Base-by-base conservation (phyloP, 2,888 invertebrate species). In the Hoplodrina blanda region DNA sequence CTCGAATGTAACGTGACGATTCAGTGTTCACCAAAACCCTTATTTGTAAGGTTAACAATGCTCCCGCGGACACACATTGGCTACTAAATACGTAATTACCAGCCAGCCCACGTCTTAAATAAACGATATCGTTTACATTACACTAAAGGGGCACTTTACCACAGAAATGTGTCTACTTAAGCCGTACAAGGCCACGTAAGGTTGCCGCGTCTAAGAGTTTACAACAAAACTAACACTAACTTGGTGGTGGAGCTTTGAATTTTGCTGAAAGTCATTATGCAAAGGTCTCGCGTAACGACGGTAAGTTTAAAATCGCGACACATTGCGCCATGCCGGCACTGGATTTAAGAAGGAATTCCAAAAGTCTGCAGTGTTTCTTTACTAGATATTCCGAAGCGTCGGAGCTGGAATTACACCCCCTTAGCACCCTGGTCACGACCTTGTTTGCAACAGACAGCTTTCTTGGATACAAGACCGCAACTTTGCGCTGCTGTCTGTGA, bases 231-330 rank as follows among this genome's bases (percentile, higher is more conserved):
- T 71, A 73, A 69, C 69, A 61, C 53, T 37, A 72, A 76, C 56
- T 75, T 30, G 53, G 54, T n/a, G 61, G 55, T 17, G 64, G 49
- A 77, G 77, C 80, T 81, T 78, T 69, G 82, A 82, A 85, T 85
- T 85, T 84, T 77, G 72, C 69, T 61, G 77, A 69, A 71, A 82
- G 82, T 84, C 81, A 85, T 89, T 88, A 89, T 87, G 87, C 85
- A 85, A 86, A 85, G 83, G 82, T 78, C 69, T 78, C 71, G 77
- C 76, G 73, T 78, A 84, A 82, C 74, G 71, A 79, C 73, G 73
- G 72, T 80, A 79, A 83, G 79, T 87, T 86, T 81, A 82, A 86
- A 87, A 87, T 83, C 81, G 82, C 66, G 76, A 80, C 85, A 83
- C 74, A 85, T 81, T 71, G 75, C 53, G 64, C 50, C 54, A 56